A percentile compares a stretch with the other conserved stretches of the same genome.
Conservation (phyloP, 2,888 invertebrate species). For the Andrena praecox region DNA sequence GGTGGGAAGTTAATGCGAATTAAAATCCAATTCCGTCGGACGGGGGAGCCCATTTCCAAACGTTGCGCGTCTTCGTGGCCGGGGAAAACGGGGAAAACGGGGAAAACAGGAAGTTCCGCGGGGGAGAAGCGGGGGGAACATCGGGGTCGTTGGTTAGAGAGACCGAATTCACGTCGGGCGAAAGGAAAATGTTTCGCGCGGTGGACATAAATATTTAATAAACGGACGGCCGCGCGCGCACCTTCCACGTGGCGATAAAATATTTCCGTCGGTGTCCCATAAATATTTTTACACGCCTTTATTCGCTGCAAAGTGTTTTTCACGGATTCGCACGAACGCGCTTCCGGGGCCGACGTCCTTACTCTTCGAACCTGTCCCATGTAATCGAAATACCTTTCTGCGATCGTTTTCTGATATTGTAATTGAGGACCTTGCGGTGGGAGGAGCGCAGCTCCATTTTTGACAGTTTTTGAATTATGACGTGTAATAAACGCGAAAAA, state of each 20-base stretch:
- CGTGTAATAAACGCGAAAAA: too few relatives aligned
- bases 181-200: constrained; percentile 33
- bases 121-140: neutral
- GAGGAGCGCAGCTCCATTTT: too few relatives aligned
- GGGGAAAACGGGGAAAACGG: constrained; percentile 30
- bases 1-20: constrained; percentile 58
- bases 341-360: neutral
- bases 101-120: constrained; percentile 45
- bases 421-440: too few relatives aligned
- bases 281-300: constrained; percentile 47
- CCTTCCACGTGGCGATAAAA: constrained; percentile 28
- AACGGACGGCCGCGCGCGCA: constrained; percentile 33
- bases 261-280: constrained; percentile 38
- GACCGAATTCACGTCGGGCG: constrained; percentile 22
- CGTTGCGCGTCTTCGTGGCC: constrained; percentile 49
- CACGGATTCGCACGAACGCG: constrained; percentile 4
- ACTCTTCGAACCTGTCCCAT: neutral
- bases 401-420: neutral
- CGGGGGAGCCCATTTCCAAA: constrained; percentile 40
- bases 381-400: constrained; percentile 2
- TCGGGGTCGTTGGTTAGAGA: constrained; percentile 5
- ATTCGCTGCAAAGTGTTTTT: constrained; percentile 24
- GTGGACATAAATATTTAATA: constrained; percentile 48
- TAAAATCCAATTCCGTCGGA: constrained; percentile 55
- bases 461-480: too few relatives aligned